phyloP scores from a whole-genome alignment of 2,888 invertebrate species.

The Tipula vernalis region DNA sequence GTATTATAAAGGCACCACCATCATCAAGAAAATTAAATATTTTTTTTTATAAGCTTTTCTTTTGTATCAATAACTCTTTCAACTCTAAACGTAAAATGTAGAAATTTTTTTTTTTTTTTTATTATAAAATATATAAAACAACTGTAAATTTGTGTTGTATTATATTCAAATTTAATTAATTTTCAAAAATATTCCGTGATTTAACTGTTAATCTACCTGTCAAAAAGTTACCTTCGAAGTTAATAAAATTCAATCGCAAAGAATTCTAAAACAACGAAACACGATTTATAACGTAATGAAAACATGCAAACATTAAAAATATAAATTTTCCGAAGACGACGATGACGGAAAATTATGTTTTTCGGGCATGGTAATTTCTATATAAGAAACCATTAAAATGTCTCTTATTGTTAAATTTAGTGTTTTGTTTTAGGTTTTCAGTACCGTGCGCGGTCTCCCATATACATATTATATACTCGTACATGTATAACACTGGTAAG shows the following conservation, averaged over 20 bases:
- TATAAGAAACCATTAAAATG: too few relatives aligned
- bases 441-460: not conserved
- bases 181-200: not conserved
- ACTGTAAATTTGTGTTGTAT: not conserved
- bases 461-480: not conserved
- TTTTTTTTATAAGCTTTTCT: not conserved
- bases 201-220: not conserved
- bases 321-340: not conserved
- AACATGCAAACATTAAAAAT: not conserved
- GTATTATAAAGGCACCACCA: not conserved
- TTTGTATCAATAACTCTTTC: not conserved
- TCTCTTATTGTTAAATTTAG: not conserved
- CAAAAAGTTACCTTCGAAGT: not conserved
- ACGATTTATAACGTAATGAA: not conserved
- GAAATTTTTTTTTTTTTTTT: not conserved
- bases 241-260: not conserved
- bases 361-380: not conserved
- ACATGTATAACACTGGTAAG: not conserved
- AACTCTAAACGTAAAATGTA: not conserved
- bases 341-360: not conserved
- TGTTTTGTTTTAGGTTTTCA: not conserved
- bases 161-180: not conserved
- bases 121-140: not conserved
- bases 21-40: not conserved
- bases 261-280: not conserved